Evolutionary conservation across 2,888 invertebrate genomes (phyloP).

Genomic region (Lathronympha strigana): DNA sequence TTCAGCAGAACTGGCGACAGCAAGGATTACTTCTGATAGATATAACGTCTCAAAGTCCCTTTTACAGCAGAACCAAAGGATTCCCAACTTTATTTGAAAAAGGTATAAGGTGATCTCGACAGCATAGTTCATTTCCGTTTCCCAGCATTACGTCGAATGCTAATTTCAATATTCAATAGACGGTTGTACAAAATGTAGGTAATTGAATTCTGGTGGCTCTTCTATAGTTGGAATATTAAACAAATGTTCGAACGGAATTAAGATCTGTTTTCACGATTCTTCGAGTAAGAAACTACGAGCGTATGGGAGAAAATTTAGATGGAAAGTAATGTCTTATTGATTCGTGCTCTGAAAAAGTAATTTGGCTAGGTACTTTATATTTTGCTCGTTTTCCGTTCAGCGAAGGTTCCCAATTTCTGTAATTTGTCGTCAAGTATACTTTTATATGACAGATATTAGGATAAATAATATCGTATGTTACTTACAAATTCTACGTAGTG

Average conservation of each 20-base stretch:
- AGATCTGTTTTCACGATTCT: conserved; percentile 26
- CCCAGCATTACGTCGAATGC: conserved; percentile 31
- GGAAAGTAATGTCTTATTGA: conserved; percentile 19
- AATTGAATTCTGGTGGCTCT: conserved; percentile 38
- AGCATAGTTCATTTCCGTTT: conserved; percentile 1
- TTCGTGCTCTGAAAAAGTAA: conserved; percentile 19
- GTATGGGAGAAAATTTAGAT: conserved; percentile 18
- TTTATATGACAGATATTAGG: conserved; percentile 1
- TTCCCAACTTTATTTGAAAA: background rate
- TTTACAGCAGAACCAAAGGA: background rate
- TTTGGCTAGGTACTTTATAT: conserved; percentile 17
- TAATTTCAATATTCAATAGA: conserved; percentile 42
- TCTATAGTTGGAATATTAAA: conserved; percentile 37
- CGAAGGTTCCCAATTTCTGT: conserved; percentile 11
- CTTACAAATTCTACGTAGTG: too few relatives aligned
- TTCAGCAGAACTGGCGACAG: conserved; percentile 32
- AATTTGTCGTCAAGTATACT: conserved; percentile 21
- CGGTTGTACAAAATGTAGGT: conserved; percentile 39
- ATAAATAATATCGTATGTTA: background rate
- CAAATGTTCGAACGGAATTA: conserved; percentile 19
- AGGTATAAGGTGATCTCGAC: background rate
- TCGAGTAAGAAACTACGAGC: background rate
- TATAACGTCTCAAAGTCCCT: background rate
- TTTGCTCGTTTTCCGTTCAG: conserved; percentile 13
- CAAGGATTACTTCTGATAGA: conserved; percentile 31